A percentile compares a stretch with the other conserved stretches of the same genome.
Conservation (phyloP, 2,113 vertebrate genomes). For the Sisor rabdophorus region DNA sequence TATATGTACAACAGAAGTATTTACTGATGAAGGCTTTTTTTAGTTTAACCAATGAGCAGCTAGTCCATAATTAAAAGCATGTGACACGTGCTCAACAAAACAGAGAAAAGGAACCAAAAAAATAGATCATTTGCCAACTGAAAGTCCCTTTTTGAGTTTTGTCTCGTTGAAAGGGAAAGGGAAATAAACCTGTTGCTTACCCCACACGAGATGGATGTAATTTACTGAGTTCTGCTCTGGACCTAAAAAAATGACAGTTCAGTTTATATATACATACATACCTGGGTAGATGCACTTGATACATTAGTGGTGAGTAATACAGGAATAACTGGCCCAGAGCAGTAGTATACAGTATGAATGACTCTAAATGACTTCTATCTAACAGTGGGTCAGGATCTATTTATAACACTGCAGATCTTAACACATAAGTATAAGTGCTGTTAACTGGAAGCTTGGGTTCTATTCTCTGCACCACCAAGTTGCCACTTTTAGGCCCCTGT, state of each 20-base stretch:
- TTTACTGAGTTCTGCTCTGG: not conserved
- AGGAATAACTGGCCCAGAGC: not conserved
- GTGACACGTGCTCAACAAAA: constrained; percentile 28
- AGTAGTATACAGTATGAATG: not conserved
- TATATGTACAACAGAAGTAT: too few species aligned
- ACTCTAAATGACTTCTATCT: not conserved
- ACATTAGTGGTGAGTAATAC: too few species aligned
- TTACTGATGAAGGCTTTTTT: too few species aligned
- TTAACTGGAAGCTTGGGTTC: too few species aligned
- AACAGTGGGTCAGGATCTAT: not conserved
- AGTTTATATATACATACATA: too few species aligned
- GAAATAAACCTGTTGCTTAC: constrained; percentile 15
- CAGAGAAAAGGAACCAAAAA: constrained; percentile 26
- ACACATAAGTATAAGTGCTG: too few species aligned
- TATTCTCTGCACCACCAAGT: too few species aligned
- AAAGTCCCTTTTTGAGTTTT: constrained; percentile 37
- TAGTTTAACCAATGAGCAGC: not conserved
- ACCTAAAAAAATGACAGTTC: not conserved
- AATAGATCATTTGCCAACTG: constrained; percentile 9
- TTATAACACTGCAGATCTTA: too few species aligned
- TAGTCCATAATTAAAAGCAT: not conserved
- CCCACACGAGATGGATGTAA: constrained; percentile 31
- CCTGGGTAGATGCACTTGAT: not conserved
- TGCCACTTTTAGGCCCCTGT: too few species aligned
- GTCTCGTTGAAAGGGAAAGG: constrained; percentile 25